Evolutionary conservation across 1,140 invertebrate genomes (phyloP).

Genomic region (Formica exsecta): DNA sequence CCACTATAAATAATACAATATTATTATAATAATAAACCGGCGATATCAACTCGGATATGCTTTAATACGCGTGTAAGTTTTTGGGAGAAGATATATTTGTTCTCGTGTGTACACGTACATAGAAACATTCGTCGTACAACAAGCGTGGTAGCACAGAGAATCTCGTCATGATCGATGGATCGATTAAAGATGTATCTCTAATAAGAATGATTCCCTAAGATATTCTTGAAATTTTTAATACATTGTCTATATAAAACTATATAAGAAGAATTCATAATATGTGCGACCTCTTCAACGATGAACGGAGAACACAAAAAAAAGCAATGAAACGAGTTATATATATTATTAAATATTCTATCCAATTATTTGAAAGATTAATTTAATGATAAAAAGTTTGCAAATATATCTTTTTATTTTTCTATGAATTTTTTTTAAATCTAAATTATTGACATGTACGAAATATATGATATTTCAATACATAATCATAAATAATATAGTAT

Average conservation of each 20-base stretch:
- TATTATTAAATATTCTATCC: neutral
- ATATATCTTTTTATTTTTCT: neutral
- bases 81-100: no score
- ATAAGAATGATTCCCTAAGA: neutral
- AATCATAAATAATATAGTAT: constrained; percentile 23
- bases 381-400: neutral
- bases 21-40: no score
- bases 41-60: no score
- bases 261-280: neutral
- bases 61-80: no score
- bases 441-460: constrained; percentile 12
- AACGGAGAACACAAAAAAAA: no score
- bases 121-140: constrained; percentile 81
- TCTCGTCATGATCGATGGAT: constrained; percentile 48
- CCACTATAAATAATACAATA: no score
- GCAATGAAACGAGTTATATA: no score
- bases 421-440: neutral
- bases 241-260: neutral
- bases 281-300: no score
- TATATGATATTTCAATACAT: neutral
- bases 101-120: constrained; percentile 75
- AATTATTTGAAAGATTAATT: constrained; percentile 12
- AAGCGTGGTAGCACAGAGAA: constrained; percentile 77
- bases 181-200: no score
- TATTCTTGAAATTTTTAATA: neutral